phyloP scores from a whole-genome alignment of 2,888 invertebrate genomes.

The Agrochola lota region DNA sequence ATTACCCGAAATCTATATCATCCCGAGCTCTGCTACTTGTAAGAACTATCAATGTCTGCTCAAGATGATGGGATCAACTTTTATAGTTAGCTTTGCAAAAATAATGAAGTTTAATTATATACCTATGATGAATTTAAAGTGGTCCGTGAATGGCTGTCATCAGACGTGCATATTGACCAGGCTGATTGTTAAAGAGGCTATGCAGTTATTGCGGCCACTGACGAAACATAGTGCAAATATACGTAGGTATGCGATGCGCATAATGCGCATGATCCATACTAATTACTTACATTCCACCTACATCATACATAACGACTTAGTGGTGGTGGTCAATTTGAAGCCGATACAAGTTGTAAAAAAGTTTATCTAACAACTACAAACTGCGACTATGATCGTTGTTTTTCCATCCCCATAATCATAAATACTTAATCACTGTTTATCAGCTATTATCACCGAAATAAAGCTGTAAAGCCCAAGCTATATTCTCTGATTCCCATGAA shows the following conservation, averaged over 20 bases:
- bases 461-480: too few species aligned
- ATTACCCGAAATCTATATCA: neutral
- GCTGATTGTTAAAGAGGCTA: constrained; percentile 20
- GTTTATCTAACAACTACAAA: too few species aligned
- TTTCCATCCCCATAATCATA: too few species aligned
- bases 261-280: constrained; percentile 46
- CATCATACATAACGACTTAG: constrained; percentile 23
- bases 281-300: constrained; percentile 28
- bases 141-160: neutral
- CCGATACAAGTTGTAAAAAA: too few species aligned
- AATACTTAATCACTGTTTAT: too few species aligned
- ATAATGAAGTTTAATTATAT: neutral
- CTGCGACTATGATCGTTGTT: too few species aligned
- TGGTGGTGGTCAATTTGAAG: neutral
- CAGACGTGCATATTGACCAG: constrained; percentile 15
- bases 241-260: constrained; percentile 39
- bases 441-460: too few species aligned
- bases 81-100: neutral
- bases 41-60: neutral
- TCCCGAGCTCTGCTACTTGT: neutral
- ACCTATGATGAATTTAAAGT: neutral
- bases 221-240: constrained; percentile 43
- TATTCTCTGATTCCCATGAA: too few species aligned
- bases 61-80: neutral
- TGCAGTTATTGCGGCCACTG: constrained; percentile 39